These are phyloP conservation scores for Tribolium freemani DNA, from an alignment of 2,888 invertebrate genomes.

Conservation along the genomic window DNA sequence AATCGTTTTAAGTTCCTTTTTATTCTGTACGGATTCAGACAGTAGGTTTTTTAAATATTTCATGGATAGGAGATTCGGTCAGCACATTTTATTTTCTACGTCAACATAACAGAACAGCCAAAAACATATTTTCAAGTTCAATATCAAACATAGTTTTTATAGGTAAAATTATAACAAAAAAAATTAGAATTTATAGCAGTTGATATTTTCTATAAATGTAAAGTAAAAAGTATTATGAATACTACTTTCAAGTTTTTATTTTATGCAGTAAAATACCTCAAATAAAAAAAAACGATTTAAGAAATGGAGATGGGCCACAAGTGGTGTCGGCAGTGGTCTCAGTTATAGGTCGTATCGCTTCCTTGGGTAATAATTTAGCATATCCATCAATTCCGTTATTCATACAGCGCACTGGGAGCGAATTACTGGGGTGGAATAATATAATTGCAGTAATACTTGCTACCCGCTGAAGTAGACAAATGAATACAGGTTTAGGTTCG, in stretches of 20 bases:
- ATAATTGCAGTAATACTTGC: constrained; percentile 44
- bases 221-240: neutral
- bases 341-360: neutral
- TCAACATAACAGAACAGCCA: too few relatives aligned
- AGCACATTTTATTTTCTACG: neutral
- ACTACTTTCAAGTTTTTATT: neutral
- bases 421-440: constrained; percentile 42
- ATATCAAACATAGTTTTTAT: too few relatives aligned
- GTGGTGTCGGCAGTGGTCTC: constrained; percentile 8
- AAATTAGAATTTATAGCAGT: too few relatives aligned
- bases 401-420: constrained; percentile 10
- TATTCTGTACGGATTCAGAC: constrained; percentile 50
- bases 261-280: neutral
- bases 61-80: constrained; percentile 18
- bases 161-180: too few relatives aligned
- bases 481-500: constrained; percentile 46
- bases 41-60: constrained; percentile 49
- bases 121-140: too few relatives aligned
- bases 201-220: too few relatives aligned
- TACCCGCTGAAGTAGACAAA: constrained; percentile 44
- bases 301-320: neutral
- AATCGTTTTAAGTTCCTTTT: constrained; percentile 50
- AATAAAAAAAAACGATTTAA: neutral
- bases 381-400: constrained; percentile 34
- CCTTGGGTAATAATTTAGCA: constrained; percentile 9